Percentiles rank a stretch among this genome's conserved stretches.
phyloP scores from a whole-genome alignment of 2,113 vertebrate genomes.

The Callocephalon fimbriatum region DNA sequence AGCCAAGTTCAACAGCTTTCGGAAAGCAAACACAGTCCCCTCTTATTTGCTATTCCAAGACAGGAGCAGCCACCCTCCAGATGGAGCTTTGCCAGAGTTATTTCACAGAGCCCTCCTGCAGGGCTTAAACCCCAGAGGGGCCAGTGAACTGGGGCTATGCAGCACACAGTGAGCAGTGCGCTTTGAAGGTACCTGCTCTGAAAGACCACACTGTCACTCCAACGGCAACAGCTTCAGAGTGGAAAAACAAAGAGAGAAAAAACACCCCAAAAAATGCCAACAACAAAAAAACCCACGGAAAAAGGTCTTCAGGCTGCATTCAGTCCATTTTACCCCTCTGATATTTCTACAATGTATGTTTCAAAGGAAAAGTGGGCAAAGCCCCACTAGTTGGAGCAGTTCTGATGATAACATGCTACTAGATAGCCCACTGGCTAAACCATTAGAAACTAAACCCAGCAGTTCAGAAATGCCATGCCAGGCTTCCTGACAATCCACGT shows the following conservation, averaged over 20 bases:
- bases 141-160: neutral
- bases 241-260: neutral
- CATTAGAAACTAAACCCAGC: neutral
- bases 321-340: neutral
- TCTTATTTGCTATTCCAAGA: neutral
- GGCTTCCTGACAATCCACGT: neutral
- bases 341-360: neutral
- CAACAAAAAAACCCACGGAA: neutral
- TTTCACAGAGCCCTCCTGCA: accelerated
- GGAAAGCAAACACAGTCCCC: neutral
- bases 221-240: neutral
- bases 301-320: neutral
- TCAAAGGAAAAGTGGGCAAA: neutral
- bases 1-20: neutral
- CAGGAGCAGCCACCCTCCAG: neutral
- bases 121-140: neutral
- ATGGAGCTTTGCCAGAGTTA: neutral
- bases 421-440: neutral
- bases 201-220: neutral
- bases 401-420: neutral
- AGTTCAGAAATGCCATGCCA: neutral
- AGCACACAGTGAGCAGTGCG: accelerated
- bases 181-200: neutral
- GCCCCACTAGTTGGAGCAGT: neutral
- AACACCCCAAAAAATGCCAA: neutral